Base-by-base conservation (phyloP, 1,140 invertebrate genomes). In the Magallana ariakensis region DNA sequence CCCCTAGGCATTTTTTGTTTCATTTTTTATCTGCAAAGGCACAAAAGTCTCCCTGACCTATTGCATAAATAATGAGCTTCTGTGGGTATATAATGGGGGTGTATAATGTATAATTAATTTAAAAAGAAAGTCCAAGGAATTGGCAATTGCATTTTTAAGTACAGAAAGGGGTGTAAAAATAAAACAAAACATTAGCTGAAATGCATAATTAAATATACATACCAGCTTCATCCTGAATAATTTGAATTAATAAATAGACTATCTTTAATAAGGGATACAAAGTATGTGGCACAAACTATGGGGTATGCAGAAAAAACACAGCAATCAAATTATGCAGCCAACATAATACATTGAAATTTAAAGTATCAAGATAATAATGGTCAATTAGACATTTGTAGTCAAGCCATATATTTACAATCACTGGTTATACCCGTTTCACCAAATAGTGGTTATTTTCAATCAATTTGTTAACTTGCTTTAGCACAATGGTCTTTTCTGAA, bases 1-100 rank as follows among this genome's bases (percentile, higher is more conserved):
- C 33, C 33, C 33, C 33, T 46, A 46, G 33, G 33, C 33, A 46
- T 5, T 46, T 46, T 46, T 46, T 46, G 3, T 46, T 46, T 46
- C 2, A 46, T 13, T 75, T n/a, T 75, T 75, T 26, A 26, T 75
- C 33, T 75, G 19, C 66, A 75, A 75, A 75, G 66, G 66, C 66
- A 75, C 66, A 33, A 75, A 75, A 75, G 66, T 75, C 22, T 75
- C 22, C 66, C 66, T 75, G 66, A 75, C 66, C 66, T 75, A 33
- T 75, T 75, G 66, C 66, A 75, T 75, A 75, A 75, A 75, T 26
- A 75, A 26, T 75, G 66, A 75, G 66, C 66, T 26, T 75, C 66
- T 75, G 66, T 26, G 33, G 66, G 66, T 11, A 26, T 75, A 26
- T 26, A 75, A 26, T 26, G 66, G 26, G 22, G 6, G 26, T 10